These are phyloP conservation scores for Epinephelus fuscoguttatus DNA, from an alignment of 2,113 vertebrate species.

Conservation along the genomic window DNA sequence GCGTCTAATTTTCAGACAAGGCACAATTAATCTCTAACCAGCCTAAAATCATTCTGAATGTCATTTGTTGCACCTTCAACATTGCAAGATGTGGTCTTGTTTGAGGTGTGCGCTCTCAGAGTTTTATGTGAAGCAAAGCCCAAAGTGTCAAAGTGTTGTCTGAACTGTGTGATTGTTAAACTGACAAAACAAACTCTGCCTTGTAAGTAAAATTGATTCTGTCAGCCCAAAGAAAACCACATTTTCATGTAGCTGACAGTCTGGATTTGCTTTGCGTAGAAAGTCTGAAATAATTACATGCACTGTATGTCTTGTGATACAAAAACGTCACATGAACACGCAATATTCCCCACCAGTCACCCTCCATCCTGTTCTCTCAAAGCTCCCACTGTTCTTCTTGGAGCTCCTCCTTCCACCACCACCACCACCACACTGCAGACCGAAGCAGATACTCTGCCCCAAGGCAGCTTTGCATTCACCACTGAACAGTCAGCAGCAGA, in stretches of 20 bases:
- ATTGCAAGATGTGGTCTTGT: too few relatives aligned
- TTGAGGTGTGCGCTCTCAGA: too few relatives aligned
- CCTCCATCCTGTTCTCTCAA: constrained; percentile 33
- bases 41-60: too few relatives aligned
- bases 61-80: too few relatives aligned
- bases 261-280: background rate
- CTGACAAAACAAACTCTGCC: too few relatives aligned
- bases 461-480: constrained; percentile 1
- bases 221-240: background rate
- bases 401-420: constrained; percentile 19
- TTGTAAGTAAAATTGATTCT: background rate
- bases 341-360: background rate
- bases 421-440: background rate
- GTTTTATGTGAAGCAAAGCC: too few relatives aligned
- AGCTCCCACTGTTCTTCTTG: constrained; percentile 61
- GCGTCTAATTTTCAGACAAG: too few relatives aligned
- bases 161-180: too few relatives aligned
- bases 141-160: too few relatives aligned
- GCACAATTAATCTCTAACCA: too few relatives aligned
- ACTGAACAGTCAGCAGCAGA: constrained; percentile 1
- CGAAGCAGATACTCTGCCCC: background rate
- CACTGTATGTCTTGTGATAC: constrained; percentile 25
- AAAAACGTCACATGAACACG: constrained; percentile 36
- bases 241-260: background rate
- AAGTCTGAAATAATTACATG: background rate